phyloP scores from a whole-genome alignment of 2,888 invertebrate species.

The Galeruca laticollis region DNA sequence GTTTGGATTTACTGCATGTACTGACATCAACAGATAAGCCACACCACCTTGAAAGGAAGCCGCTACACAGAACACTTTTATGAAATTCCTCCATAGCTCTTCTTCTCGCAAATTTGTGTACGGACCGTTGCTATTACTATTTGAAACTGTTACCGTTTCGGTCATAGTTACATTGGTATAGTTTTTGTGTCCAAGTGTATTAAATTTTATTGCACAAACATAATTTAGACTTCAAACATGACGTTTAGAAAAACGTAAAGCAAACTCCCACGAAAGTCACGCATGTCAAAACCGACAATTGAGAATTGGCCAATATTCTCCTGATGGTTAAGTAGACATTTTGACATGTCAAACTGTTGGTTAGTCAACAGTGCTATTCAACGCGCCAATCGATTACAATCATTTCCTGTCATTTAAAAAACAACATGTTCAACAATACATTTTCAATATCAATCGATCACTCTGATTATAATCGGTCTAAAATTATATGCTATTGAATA shows the following conservation, averaged over 20 bases:
- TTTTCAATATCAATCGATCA: too few relatives aligned
- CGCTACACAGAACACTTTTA: slow-evolving; percentile 48
- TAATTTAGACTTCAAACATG: neutral
- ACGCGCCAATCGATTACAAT: too few relatives aligned
- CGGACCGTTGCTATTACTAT: neutral
- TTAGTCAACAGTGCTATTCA: too few relatives aligned
- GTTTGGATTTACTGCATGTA: slow-evolving; percentile 59
- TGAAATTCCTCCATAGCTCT: slow-evolving; percentile 42
- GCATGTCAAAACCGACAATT: too few relatives aligned
- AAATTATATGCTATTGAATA: too few relatives aligned
- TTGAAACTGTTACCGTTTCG: neutral
- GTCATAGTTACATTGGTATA: neutral
- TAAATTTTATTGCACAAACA: neutral
- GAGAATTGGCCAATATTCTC: too few relatives aligned
- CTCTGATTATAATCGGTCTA: too few relatives aligned
- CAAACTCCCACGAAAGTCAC: too few relatives aligned
- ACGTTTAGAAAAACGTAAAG: neutral
- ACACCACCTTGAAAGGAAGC: slow-evolving; percentile 61
- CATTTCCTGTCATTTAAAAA: too few relatives aligned
- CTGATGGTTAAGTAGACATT: too few relatives aligned
- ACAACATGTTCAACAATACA: too few relatives aligned
- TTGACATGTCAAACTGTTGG: too few relatives aligned
- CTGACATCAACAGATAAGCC: slow-evolving; percentile 62
- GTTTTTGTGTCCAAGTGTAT: neutral
- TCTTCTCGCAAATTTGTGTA: slow-evolving; percentile 31